phyloP scores from a whole-genome alignment of 2,888 invertebrate species.

The Ganaspis brasiliensis region DNA sequence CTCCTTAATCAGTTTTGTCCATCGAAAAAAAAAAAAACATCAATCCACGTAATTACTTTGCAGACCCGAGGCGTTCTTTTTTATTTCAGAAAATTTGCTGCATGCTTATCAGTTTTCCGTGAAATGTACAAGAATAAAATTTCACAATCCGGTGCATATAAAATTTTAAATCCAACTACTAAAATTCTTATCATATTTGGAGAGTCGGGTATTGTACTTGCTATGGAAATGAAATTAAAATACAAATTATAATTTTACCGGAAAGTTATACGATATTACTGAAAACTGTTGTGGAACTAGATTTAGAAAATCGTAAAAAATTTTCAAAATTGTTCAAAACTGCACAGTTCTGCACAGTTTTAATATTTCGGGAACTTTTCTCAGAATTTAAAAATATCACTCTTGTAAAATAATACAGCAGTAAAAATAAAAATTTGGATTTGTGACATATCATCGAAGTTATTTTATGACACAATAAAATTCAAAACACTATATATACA shows the following conservation, averaged over 20 bases:
- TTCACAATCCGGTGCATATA: neutral
- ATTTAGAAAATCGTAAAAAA: too few species aligned
- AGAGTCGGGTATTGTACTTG: neutral
- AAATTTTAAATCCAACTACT: neutral
- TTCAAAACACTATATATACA: neutral
- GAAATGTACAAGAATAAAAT: neutral
- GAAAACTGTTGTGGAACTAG: too few species aligned
- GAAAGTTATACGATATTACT: too few species aligned
- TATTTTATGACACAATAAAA: too few species aligned
- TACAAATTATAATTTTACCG: neutral
- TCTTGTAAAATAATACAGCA: too few species aligned
- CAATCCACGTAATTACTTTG: constrained; percentile 4
- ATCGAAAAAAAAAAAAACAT: neutral
- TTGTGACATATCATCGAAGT: too few species aligned
- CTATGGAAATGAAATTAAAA: neutral
- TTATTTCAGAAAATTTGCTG: neutral
- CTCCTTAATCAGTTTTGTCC: neutral
- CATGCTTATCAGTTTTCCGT: neutral
- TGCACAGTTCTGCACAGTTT: too few species aligned
- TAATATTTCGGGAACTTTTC: too few species aligned
- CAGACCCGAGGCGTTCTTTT: constrained; percentile 3
- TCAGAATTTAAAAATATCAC: too few species aligned
- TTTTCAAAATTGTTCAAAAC: too few species aligned
- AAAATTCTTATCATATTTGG: neutral
- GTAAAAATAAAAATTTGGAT: too few species aligned